Evolutionary conservation across 2,888 invertebrate genomes (phyloP).

Genomic region (Silvanus unidentatus): DNA sequence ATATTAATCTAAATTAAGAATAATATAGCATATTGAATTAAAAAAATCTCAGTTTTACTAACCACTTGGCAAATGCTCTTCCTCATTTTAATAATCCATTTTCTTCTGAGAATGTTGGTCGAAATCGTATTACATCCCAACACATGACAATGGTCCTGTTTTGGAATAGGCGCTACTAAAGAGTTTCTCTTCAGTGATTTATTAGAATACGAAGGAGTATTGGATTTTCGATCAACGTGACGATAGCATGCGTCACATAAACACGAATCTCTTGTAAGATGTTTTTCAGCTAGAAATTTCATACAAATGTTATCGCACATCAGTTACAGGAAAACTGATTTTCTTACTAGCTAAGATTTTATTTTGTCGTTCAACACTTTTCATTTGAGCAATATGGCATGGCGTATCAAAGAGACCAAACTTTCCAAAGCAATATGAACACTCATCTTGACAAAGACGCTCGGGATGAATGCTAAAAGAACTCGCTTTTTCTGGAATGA

Average conservation of each 20-base stretch:
- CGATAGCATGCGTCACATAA: slow-evolving; percentile 84
- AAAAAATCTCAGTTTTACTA: slow-evolving; percentile 19
- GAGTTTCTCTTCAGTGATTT: slow-evolving; percentile 40
- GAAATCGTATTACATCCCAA: slow-evolving; percentile 56
- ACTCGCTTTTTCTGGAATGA: slow-evolving; percentile 82
- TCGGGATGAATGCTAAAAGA: slow-evolving; percentile 83
- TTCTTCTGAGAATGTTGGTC: slow-evolving; percentile 61
- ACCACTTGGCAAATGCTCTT: slow-evolving; percentile 62
- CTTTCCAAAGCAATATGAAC: slow-evolving; percentile 81
- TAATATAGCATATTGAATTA: slow-evolving; percentile 2
- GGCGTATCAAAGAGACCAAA: slow-evolving; percentile 82
- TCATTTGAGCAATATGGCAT: slow-evolving; percentile 81
- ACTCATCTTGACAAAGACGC: slow-evolving; percentile 75
- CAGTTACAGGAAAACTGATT: not conserved
- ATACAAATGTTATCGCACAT: not conserved
- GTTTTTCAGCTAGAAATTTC: slow-evolving; percentile 66
- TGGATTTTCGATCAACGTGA: slow-evolving; percentile 76
- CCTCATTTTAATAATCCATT: slow-evolving; percentile 67
- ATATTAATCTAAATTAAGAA: slow-evolving; percentile 48
- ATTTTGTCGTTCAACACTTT: slow-evolving; percentile 72
- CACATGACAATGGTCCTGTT: slow-evolving; percentile 56
- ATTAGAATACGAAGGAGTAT: slow-evolving; percentile 63
- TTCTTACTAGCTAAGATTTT: slow-evolving; percentile 68
- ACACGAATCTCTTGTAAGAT: slow-evolving; percentile 76
- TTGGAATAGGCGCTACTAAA: slow-evolving; percentile 40